Base-by-base conservation (phyloP, 2,888 invertebrate species). In the Ichneumoninae sp. region DNA sequence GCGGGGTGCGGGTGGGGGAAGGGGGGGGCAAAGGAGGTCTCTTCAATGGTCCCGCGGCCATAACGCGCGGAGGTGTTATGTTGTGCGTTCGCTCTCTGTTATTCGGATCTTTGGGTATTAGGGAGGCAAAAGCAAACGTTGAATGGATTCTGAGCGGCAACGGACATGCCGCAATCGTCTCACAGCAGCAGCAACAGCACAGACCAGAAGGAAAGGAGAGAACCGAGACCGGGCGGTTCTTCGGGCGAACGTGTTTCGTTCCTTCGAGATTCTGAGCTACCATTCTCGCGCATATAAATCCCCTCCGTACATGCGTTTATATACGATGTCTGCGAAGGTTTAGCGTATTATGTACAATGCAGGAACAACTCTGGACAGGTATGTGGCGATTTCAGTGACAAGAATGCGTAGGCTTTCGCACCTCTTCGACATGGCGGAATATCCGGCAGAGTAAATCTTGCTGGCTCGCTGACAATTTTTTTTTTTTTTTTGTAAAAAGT, bases 51-150 rank as follows among this genome's bases (percentile, higher is more conserved):
- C 88, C 89, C 63, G 52, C 71, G 89, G 89, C 91, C 89, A 89
- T 91, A 89, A 85, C 85, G 82, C 82, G 91, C 88, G 88, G 88
- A 92, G 92, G 92, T 92, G 92, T 92, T 92, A 91, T 92, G 91
- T 92, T 92, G 91, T 92, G 91, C 90, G 91, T 92, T 89, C 87
- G 89, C 89, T 90, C 89, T 89, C 68, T 84, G 84, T 82, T 86
- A 87, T 87, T 86, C 83, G 85, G 85, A 82, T 85, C 82, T 82
- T 80, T 71, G 19, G 84, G 73, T 65, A 80, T 85, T 85, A 79
- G 79, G 82, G 75, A 80, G 71, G 82, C 50, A 78, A 81, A 82
- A 82, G 52, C 54, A 30, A 57, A 47, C 71, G 63, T 71, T 82
- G 76, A 85, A 85, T 82, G 79, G 71, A 68, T 22, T 60, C 57